Base-by-base conservation (phyloP, 2,888 invertebrate species). In the Ophraella communa region DNA sequence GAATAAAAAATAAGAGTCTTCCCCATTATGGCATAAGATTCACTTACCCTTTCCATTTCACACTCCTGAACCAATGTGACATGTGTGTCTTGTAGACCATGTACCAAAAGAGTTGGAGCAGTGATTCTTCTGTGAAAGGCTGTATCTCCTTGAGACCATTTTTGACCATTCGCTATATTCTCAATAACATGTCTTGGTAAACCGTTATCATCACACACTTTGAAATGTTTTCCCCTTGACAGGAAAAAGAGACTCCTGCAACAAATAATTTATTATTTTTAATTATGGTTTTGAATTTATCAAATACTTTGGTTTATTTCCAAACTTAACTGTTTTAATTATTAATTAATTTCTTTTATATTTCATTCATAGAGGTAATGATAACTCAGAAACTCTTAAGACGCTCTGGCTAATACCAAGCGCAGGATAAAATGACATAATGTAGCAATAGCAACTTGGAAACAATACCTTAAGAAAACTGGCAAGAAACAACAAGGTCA, bases 51-150 rank as follows among this genome's bases (percentile, higher is more conserved):
- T 78, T 88, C 87, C 89, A 90, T 90, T 79, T 89, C 88, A 75
- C 88, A 87, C 80, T 89, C 88, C 74, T 90, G 90, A 17, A 89
- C 87, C 65, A 89, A 81, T n/a, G 87, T 86, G 23, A 90, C 87
- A 64, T 87, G 83, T 67, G 85, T 85, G 79, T 91, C 91, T 74
- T 86, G 84, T 71, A 87, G 81, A 8, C 91, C 91, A 76, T 90
- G 88, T 39, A 90, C 85, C 27, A 90, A 81, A 44, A 91, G 83
- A 3, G 89, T 87, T 3, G 89, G 89, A 55, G 86, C 85, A 52
- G 84, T 82, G 60, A 90, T 86, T 78, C 87, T 84, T 71, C 87
- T 83, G 78, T 90, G 89, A 75, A 87, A 89, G 24, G 87, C 85
- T 51, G 87, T 87, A 79, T 89, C 89, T 0, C 90, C 89, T 74